phyloP scores from a whole-genome alignment of 2,888 invertebrate species.

The Nematopogon swammerdamellus region DNA sequence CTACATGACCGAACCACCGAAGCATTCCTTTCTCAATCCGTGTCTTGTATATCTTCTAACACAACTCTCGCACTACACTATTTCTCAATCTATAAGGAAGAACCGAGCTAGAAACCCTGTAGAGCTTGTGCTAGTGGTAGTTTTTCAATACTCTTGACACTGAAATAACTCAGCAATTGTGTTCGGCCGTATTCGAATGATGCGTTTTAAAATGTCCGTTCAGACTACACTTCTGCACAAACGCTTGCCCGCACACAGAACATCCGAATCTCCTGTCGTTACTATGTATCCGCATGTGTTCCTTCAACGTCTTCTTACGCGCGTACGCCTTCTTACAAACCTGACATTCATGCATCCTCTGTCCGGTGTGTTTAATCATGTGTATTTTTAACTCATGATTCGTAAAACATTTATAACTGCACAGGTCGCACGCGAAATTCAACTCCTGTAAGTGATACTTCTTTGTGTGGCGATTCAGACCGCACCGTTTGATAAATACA shows the following conservation, averaged over 20 bases:
- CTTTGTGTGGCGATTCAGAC: constrained; percentile 2
- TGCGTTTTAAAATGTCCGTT: constrained; percentile 31
- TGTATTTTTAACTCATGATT: neutral
- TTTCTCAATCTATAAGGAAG: too few relatives aligned
- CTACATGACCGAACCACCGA: too few relatives aligned
- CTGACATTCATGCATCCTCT: constrained; percentile 4
- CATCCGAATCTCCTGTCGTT: constrained; percentile 36
- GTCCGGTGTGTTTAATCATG: neutral
- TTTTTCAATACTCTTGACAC: too few relatives aligned
- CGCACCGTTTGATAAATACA: constrained; percentile 1
- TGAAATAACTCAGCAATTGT: too few relatives aligned
- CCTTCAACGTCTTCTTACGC: constrained; percentile 5
- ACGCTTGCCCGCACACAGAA: constrained; percentile 30
- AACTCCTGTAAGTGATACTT: constrained; percentile 3
- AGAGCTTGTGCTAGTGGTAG: too few relatives aligned
- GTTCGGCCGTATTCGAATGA: constrained; percentile 14
- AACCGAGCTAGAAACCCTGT: too few relatives aligned
- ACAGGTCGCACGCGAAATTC: neutral
- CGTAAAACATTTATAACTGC: neutral
- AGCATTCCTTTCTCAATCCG: too few relatives aligned
- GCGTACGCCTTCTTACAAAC: constrained; percentile 26
- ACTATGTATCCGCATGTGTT: constrained; percentile 27
- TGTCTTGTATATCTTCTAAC: too few relatives aligned
- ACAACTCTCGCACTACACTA: too few relatives aligned
- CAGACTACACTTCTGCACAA: constrained; percentile 35